These are phyloP conservation scores for Melitaea cinxia DNA, from an alignment of 1,140 invertebrate species.

Conservation along the genomic window DNA sequence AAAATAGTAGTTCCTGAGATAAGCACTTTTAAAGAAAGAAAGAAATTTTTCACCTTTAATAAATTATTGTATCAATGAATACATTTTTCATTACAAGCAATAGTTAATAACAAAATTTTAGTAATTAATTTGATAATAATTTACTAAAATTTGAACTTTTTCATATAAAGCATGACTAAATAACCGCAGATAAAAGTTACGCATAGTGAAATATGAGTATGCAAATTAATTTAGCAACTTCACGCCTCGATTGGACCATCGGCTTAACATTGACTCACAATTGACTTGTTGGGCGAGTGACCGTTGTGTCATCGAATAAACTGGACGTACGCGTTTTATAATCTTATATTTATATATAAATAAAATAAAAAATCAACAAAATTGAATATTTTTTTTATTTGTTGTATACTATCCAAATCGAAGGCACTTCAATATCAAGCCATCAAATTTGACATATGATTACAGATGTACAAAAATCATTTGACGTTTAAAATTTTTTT, in stretches of 20 bases:
- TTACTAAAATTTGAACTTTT: background rate
- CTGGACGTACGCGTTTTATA: background rate
- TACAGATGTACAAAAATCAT: background rate
- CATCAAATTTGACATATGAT: no score
- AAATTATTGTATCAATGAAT: no score
- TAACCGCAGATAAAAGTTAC: background rate
- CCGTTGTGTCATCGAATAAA: constrained; percentile 16
- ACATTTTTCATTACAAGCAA: no score
- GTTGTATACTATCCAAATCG: no score
- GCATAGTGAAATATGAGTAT: background rate
- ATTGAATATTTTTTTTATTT: background rate
- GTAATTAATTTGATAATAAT: no score
- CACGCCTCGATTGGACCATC: background rate
- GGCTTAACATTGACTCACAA: constrained; percentile 9
- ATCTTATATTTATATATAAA: background rate
- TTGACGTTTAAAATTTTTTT: background rate
- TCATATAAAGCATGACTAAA: background rate
- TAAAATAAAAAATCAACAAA: background rate
- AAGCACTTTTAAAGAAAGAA: no score
- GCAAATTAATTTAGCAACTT: background rate
- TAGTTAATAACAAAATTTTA: no score
- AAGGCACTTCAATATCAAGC: no score
- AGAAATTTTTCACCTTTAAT: no score
- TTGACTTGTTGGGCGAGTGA: background rate
- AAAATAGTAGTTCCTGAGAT: no score